phyloP scores from a whole-genome alignment of 2,797 vertebrate species.

The Enteromius unitaeniatus region DNA sequence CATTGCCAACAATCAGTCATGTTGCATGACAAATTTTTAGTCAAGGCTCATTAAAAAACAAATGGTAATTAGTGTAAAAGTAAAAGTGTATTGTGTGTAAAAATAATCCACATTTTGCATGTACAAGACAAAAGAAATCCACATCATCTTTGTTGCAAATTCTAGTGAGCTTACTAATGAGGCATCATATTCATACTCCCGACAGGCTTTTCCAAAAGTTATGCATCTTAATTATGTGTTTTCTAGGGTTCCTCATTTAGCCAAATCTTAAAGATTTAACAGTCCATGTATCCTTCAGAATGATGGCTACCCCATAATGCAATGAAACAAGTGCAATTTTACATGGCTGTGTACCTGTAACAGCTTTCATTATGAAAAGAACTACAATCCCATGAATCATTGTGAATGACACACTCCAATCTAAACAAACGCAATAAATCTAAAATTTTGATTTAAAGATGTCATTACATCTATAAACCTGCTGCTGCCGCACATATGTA shows the following conservation, averaged over 20 bases:
- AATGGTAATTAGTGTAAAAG: background rate
- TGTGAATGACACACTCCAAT: background rate
- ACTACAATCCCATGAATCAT: background rate
- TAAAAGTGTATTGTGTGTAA: background rate
- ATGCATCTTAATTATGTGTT: background rate
- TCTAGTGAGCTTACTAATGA: background rate
- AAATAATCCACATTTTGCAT: background rate
- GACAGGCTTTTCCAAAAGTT: background rate
- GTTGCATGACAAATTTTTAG: background rate
- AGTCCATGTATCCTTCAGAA: background rate
- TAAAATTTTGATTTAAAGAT: background rate
- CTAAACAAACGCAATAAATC: background rate
- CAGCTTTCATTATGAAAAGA: background rate
- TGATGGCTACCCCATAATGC: background rate
- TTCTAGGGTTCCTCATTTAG: background rate
- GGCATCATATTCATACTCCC: background rate
- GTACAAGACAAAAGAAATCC: background rate
- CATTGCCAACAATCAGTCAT: background rate
- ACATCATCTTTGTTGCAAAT: background rate
- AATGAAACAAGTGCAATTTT: background rate
- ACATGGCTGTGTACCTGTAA: background rate
- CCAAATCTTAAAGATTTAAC: background rate
- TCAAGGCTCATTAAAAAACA: slow-evolving; percentile 11
- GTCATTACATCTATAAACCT: background rate
- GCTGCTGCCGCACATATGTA: too few relatives aligned